phyloP scores from a whole-genome alignment of 2,888 invertebrate genomes.

The Eupithecia pulchellata region DNA sequence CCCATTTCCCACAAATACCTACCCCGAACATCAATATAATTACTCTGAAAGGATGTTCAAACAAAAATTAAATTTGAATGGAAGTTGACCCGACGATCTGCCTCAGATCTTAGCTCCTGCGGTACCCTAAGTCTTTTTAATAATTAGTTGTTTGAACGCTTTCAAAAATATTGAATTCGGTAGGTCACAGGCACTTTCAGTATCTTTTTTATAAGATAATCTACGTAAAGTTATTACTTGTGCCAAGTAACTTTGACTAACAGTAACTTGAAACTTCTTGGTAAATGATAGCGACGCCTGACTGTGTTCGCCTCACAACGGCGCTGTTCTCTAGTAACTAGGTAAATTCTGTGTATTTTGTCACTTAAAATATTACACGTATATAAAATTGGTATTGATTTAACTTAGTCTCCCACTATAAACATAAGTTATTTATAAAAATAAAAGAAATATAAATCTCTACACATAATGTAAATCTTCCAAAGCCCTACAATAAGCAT shows the following conservation, averaged over 20 bases:
- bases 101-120: not conserved
- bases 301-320: no score
- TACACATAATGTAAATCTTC: no score
- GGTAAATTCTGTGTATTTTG: no score
- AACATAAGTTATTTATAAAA: no score
- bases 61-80: not conserved
- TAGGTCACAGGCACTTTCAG: not conserved
- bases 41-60: not conserved
- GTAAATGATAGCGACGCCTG: not conserved
- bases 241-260: no score
- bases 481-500: no score
- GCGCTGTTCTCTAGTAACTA: no score
- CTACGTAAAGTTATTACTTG: no score
- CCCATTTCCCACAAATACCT: not conserved
- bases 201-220: not conserved
- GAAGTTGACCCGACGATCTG: not conserved
- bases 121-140: not conserved
- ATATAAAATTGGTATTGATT: no score
- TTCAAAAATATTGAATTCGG: not conserved
- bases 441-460: no score
- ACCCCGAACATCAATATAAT: conserved; percentile 10
- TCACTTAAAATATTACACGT: no score
- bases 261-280: not conserved
- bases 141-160: not conserved
- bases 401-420: no score